These are phyloP conservation scores for Polyommatus iphigenia DNA, from an alignment of 2,888 invertebrate species.

Conservation along the genomic window DNA sequence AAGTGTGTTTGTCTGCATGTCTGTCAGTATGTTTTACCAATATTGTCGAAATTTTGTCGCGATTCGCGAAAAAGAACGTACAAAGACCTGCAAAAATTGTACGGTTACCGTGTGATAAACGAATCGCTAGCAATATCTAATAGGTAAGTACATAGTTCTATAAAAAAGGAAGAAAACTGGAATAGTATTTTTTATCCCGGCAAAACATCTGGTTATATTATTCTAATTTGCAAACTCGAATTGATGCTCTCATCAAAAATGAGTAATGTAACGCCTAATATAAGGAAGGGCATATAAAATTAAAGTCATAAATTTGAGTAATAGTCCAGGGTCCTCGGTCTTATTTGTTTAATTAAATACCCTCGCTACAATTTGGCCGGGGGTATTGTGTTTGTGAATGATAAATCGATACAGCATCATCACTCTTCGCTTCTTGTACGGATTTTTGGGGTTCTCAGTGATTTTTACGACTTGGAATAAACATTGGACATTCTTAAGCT, in stretches of 20 bases:
- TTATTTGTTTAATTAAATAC: conserved; percentile 51
- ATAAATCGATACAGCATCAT: not conserved
- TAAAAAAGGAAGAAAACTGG: not conserved
- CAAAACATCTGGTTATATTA: conserved; percentile 32
- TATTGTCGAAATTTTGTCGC: not conserved
- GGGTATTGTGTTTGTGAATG: conserved; percentile 8
- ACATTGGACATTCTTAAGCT: too few species aligned
- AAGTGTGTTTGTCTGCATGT: too few species aligned
- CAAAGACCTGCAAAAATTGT: too few species aligned
- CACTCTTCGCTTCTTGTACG: not conserved
- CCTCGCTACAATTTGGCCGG: conserved; percentile 34
- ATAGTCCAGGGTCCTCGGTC: conserved; percentile 46
- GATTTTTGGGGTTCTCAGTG: not conserved
- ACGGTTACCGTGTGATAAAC: too few species aligned
- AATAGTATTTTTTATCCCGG: not conserved
- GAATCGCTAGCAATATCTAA: too few species aligned
- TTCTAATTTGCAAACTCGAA: conserved; percentile 43
- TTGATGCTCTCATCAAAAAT: conserved; percentile 58
- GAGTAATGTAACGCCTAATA: conserved; percentile 58
- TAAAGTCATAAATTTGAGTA: conserved; percentile 67
- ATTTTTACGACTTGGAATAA: not conserved
- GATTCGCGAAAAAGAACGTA: too few species aligned
- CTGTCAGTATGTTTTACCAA: not conserved
- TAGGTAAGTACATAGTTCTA: not conserved
- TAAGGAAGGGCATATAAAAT: conserved; percentile 62